Evolutionary conservation across 2,797 vertebrate species (phyloP).

Genomic region (Leucoraja ocellata): DNA sequence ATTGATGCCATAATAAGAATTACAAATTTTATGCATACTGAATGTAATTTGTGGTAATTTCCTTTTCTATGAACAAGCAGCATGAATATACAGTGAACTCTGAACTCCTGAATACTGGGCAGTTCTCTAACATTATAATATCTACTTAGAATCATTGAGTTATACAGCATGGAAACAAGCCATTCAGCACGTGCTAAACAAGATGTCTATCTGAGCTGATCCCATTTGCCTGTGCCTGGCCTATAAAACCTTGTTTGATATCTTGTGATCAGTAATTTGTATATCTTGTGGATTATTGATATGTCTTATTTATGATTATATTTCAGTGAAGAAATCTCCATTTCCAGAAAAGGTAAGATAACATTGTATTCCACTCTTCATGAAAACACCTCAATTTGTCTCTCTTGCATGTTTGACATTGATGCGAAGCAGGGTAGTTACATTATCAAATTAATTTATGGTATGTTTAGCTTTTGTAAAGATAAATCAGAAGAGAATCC

Average conservation of each 20-base stretch:
- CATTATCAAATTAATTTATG: background rate
- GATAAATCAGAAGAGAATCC: background rate
- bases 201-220: too few relatives aligned
- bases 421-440: background rate
- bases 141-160: background rate
- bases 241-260: background rate
- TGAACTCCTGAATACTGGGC: background rate
- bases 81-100: background rate
- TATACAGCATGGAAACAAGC: too few relatives aligned
- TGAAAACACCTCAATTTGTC: constrained; percentile 42
- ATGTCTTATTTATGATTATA: background rate
- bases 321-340: constrained; percentile 54
- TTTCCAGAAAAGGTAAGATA: constrained; percentile 59
- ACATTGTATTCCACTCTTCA: background rate
- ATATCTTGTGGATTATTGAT: background rate
- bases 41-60: background rate
- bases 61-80: background rate
- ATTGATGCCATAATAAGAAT: background rate
- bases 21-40: background rate
- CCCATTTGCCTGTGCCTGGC: too few relatives aligned
- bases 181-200: too few relatives aligned
- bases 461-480: background rate
- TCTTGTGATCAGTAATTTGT: background rate
- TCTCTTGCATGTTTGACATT: background rate
- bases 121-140: background rate